A percentile compares a stretch with the other conserved stretches of the same genome.
These are phyloP conservation scores for Harpagifer antarcticus DNA, from an alignment of 2,797 vertebrate genomes.

Conservation along the genomic window DNA sequence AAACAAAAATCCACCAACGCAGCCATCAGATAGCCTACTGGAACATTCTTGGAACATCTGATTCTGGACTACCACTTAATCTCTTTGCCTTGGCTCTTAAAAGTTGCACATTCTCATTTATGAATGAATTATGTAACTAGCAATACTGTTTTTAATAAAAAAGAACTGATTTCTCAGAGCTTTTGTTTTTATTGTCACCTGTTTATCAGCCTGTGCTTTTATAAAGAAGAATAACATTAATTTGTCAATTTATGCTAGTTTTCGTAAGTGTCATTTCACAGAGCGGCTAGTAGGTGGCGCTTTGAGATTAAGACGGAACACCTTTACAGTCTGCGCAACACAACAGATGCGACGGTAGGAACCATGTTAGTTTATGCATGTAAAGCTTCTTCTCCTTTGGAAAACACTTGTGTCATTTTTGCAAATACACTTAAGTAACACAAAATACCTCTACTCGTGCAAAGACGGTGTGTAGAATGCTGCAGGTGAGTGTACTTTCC, in stretches of 20 bases:
- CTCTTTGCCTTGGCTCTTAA: conserved; percentile 85
- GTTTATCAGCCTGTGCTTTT: not conserved
- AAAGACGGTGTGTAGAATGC: not conserved
- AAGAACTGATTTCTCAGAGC: conserved; percentile 75
- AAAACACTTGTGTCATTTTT: rapidly evolving
- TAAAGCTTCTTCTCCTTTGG: rapidly evolving
- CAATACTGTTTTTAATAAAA: conserved; percentile 89
- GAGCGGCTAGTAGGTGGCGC: conserved; percentile 21
- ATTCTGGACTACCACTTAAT: conserved; percentile 79
- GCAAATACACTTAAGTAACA: not conserved
- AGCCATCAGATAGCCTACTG: conserved; percentile 64
- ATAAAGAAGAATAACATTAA: not conserved
- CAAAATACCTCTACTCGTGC: not conserved
- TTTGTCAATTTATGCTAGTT: not conserved
- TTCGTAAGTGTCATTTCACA: not conserved
- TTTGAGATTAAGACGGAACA: not conserved
- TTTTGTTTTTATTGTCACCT: not conserved
- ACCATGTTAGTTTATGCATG: not conserved
- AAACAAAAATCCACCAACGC: conserved; percentile 56
- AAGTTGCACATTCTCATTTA: conserved; percentile 87
- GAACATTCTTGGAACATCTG: conserved; percentile 74
- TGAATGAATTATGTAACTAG: conserved; percentile 87
- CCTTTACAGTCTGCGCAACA: too few species aligned
- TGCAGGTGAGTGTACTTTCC: conserved; percentile 34
- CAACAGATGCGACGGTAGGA: rapidly evolving